These are phyloP conservation scores for Lottia gigantea DNA, from an alignment of 2,888 invertebrate genomes.

Conservation along the genomic window DNA sequence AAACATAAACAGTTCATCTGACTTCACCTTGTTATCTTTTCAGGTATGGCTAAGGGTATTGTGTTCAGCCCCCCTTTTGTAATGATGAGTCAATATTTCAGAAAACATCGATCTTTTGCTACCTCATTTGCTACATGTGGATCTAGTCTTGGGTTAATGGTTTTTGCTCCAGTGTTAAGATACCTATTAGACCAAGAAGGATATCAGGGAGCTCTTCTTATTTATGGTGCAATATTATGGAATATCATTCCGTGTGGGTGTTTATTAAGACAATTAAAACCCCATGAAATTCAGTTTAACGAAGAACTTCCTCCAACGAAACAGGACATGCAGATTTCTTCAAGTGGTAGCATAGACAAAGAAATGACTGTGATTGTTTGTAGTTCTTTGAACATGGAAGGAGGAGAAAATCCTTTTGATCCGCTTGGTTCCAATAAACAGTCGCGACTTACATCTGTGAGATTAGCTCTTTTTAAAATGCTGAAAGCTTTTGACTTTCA, in stretches of 20 bases:
- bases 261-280: background rate
- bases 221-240: background rate
- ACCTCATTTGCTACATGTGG: background rate
- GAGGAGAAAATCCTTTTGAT: too few species aligned
- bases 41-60: background rate
- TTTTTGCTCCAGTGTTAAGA: background rate
- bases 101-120: background rate
- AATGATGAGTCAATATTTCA: background rate
- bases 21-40: background rate
- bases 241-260: slow-evolving; percentile 1
- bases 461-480: too few species aligned
- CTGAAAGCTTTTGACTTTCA: background rate
- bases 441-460: too few species aligned
- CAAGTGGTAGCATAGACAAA: too few species aligned
- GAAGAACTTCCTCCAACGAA: background rate
- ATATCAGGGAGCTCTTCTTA: background rate
- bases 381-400: too few species aligned
- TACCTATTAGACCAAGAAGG: background rate
- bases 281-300: background rate
- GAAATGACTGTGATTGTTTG: too few species aligned
- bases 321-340: too few species aligned
- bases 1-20: too few species aligned
- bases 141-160: background rate
- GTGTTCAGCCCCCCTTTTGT: background rate
- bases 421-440: too few species aligned